Percentiles rank a stretch among this genome's conserved stretches.
Conservation (phyloP, 2,797 vertebrate species). For the Paedocypris micromegethes region DNA sequence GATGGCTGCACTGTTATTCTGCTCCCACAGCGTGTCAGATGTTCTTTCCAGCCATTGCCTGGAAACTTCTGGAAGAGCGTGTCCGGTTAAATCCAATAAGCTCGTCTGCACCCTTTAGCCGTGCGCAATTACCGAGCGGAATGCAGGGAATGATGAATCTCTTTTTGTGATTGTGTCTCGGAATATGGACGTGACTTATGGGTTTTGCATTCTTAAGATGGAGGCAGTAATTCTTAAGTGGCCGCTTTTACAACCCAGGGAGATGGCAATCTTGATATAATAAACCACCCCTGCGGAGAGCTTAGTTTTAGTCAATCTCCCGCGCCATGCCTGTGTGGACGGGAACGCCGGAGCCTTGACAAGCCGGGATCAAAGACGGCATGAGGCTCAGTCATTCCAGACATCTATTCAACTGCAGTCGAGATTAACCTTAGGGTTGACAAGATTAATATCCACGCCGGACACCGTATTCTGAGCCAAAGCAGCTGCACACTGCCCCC, state of each 20-base stretch:
- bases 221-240: conserved; percentile 22
- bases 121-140: neutral
- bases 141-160: neutral
- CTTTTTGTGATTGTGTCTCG: neutral
- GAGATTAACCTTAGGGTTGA: conserved; percentile 61
- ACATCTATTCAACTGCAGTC: conserved; percentile 52
- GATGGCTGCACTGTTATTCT: neutral
- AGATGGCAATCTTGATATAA: conserved; percentile 30
- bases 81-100: conserved; percentile 9
- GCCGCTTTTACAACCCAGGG: conserved; percentile 4
- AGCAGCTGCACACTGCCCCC: conserved; percentile 37
- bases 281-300: conserved; percentile 32
- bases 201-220: conserved; percentile 8
- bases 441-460: conserved; percentile 55
- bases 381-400: conserved; percentile 55
- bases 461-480: conserved; percentile 36
- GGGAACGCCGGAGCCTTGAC: conserved; percentile 24
- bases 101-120: neutral
- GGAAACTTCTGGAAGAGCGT: neutral
- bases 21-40: conserved; percentile 13
- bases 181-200: conserved; percentile 10
- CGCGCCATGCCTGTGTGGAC: conserved; percentile 28
- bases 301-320: conserved; percentile 32
- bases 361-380: conserved; percentile 38
- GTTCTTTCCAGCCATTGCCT: conserved; percentile 4